A percentile compares a stretch with the other conserved stretches of the same genome.
These are phyloP conservation scores for Anneissia japonica DNA, from an alignment of 35 echinoderm and acorn worm genomes.

Conservation along the genomic window DNA sequence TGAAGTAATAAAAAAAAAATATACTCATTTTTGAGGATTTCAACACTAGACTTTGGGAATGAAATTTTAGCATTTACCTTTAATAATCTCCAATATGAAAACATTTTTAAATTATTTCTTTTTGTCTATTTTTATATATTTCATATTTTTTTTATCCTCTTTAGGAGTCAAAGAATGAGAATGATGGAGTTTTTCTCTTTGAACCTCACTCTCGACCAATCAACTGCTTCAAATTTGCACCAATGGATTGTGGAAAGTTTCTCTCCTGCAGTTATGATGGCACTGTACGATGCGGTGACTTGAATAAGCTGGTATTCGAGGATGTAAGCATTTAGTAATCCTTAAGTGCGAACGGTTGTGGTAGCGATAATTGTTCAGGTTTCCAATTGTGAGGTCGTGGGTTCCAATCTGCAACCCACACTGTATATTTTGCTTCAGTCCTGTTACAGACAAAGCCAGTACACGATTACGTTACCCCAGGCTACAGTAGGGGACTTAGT, in stretches of 20 bases:
- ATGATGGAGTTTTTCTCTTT: conserved; percentile 66
- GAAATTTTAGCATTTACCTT: neutral
- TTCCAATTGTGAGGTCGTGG: too few relatives aligned
- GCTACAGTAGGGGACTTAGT: too few relatives aligned
- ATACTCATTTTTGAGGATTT: neutral
- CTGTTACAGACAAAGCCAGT: too few relatives aligned
- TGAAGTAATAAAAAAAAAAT: neutral
- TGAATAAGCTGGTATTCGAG: conserved; percentile 59
- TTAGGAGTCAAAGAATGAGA: conserved; percentile 29
- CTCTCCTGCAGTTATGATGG: conserved; percentile 79
- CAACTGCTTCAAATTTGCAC: conserved; percentile 58
- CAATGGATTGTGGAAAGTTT: conserved; percentile 38
- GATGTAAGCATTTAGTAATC: conserved; percentile 74
- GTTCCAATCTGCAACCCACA: too few relatives aligned
- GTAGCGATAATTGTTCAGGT: too few relatives aligned
- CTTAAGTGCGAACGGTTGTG: too few relatives aligned
- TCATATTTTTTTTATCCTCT: neutral
- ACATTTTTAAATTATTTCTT: too few relatives aligned
- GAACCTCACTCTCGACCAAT: conserved; percentile 53
- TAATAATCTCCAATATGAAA: too few relatives aligned
- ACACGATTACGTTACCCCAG: too few relatives aligned
- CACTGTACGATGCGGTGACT: conserved; percentile 77
- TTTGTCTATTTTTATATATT: neutral
- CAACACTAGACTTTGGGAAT: neutral
- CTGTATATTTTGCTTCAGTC: too few relatives aligned